Conservation (phyloP, 2,888 invertebrate genomes). For the Pilophorus perplexus region DNA sequence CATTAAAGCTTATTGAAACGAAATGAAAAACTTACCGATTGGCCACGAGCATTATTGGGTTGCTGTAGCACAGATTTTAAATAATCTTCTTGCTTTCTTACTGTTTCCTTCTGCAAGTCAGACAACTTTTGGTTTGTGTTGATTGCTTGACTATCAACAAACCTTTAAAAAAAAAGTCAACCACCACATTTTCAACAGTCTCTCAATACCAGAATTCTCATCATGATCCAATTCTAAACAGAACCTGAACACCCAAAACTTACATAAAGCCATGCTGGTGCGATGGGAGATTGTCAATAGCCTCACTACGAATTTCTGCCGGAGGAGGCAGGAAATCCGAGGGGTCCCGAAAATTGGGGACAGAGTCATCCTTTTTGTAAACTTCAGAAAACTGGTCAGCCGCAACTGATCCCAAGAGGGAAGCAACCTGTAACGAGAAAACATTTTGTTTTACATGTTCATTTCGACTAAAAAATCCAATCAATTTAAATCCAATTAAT, state of each 20-base stretch:
- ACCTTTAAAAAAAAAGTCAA: too few relatives aligned
- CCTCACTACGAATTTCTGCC: neutral
- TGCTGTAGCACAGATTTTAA: constrained; percentile 10
- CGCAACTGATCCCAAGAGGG: neutral
- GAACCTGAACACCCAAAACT: too few relatives aligned
- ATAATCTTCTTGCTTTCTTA: constrained; percentile 29
- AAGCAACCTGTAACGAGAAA: neutral
- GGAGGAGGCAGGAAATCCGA: constrained; percentile 22
- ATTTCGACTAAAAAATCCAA: too few relatives aligned
- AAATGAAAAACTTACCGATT: too few relatives aligned
- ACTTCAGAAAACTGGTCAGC: constrained; percentile 8
- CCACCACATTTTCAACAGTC: too few relatives aligned
- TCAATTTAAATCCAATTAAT: too few relatives aligned
- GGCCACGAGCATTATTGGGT: constrained; percentile 7
- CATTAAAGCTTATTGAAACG: too few relatives aligned
- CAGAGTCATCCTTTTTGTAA: constrained; percentile 5
- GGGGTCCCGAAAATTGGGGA: constrained; percentile 19
- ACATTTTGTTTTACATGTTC: too few relatives aligned
- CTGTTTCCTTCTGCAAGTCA: constrained; percentile 10
- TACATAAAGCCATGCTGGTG: constrained; percentile 27
- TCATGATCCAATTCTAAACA: too few relatives aligned
- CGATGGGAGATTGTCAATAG: constrained; percentile 2
- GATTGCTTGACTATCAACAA: too few relatives aligned
- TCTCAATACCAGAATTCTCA: too few relatives aligned
- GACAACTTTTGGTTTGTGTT: too few relatives aligned